Evolutionary conservation across 2,797 vertebrate genomes (phyloP).

Genomic region (Sebastes paucispinis): DNA sequence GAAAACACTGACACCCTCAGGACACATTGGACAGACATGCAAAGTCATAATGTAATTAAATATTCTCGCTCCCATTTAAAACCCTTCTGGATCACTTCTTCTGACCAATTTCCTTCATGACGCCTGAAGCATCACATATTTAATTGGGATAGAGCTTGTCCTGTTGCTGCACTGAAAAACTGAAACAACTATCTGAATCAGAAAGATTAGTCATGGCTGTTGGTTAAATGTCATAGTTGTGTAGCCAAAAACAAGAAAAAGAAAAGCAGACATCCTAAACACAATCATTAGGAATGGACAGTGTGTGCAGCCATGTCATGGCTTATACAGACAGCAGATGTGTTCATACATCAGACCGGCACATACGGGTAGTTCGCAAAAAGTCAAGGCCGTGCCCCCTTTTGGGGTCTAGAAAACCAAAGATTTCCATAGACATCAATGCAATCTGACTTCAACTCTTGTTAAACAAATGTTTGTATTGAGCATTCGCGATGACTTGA

Average conservation of each 20-base stretch:
- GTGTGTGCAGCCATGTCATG: neutral
- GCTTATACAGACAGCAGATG: neutral
- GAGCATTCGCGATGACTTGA: too few relatives aligned
- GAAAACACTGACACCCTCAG: slow-evolving; percentile 28
- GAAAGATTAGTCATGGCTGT: neutral
- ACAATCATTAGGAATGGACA: neutral
- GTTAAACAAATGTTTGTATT: too few relatives aligned
- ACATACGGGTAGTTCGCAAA: too few relatives aligned
- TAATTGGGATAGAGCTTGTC: slow-evolving; percentile 30
- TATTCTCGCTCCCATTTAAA: slow-evolving; percentile 19
- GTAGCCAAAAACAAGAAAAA: neutral
- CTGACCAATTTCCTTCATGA: neutral
- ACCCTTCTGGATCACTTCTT: neutral
- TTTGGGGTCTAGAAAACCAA: too few relatives aligned
- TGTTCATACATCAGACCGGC: neutral
- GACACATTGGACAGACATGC: slow-evolving; percentile 21
- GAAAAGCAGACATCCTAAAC: neutral
- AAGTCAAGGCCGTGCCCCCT: too few relatives aligned
- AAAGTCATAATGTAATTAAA: slow-evolving; percentile 50
- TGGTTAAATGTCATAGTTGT: neutral
- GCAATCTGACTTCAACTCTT: too few relatives aligned
- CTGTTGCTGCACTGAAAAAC: neutral
- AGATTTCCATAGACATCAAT: too few relatives aligned
- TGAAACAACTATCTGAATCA: neutral
- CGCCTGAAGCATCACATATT: slow-evolving; percentile 21